These are phyloP conservation scores for Plectus sambesii DNA, from an alignment of 1,140 invertebrate genomes.

Conservation along the genomic window DNA sequence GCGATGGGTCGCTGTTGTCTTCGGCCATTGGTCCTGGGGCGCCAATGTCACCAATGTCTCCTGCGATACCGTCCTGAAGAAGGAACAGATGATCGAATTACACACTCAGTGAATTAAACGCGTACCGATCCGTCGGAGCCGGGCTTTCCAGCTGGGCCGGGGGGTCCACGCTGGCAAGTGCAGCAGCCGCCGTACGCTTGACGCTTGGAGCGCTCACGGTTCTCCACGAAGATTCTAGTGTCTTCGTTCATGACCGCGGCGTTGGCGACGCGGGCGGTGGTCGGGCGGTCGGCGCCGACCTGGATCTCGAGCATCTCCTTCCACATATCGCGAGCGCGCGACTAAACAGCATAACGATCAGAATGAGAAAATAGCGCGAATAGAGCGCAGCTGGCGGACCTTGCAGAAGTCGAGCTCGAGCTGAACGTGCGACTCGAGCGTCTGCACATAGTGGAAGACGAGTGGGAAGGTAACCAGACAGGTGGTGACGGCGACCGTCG, in stretches of 20 bases:
- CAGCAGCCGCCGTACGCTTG: slow-evolving; percentile 2
- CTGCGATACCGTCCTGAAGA: background rate
- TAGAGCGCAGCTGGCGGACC: too few relatives aligned
- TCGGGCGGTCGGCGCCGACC: background rate
- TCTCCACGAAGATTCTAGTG: background rate
- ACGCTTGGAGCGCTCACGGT: slow-evolving; percentile 10
- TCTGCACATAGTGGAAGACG: background rate
- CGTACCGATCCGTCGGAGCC: slow-evolving; percentile 6
- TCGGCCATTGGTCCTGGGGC: background rate
- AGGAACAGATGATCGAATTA: background rate
- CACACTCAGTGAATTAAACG: too few relatives aligned
- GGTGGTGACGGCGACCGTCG: background rate
- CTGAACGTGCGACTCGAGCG: background rate
- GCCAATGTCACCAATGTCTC: slow-evolving; percentile 1
- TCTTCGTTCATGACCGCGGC: background rate
- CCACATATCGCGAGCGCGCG: background rate
- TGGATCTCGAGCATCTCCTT: background rate
- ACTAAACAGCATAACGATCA: too few relatives aligned
- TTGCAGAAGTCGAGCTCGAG: background rate
- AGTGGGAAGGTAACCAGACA: background rate
- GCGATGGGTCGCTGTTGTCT: background rate
- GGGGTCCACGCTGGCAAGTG: slow-evolving; percentile 6
- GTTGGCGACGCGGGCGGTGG: background rate
- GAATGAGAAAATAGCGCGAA: too few relatives aligned
- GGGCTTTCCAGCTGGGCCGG: slow-evolving; percentile 10